Evolutionary conservation across 2,797 vertebrate species (phyloP).

Genomic region (Gallinago solitaria): DNA sequence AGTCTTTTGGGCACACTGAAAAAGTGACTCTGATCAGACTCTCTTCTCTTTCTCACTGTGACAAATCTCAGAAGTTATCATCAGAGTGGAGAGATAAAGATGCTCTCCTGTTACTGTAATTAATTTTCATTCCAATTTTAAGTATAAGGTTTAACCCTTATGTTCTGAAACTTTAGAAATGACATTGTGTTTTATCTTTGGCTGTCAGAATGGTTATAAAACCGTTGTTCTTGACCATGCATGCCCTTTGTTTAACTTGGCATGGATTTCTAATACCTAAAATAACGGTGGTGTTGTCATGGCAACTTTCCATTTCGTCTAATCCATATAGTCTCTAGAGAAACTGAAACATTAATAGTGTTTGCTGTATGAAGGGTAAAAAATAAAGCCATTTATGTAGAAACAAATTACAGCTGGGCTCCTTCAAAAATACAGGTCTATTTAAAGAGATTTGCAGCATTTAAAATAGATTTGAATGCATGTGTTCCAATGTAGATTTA

Average conservation of each 20-base stretch:
- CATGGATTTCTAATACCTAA: constrained; percentile 73
- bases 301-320: constrained; percentile 79
- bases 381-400: constrained; percentile 67
- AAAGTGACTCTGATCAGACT: background rate
- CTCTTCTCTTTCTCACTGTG: background rate
- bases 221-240: constrained; percentile 52
- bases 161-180: constrained; percentile 53
- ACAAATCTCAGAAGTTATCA: background rate
- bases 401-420: constrained; percentile 57
- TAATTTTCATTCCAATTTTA: constrained; percentile 52
- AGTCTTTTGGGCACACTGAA: background rate
- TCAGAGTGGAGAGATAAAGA: background rate
- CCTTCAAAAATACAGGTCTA: constrained; percentile 67
- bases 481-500: constrained; percentile 32
- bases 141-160: background rate
- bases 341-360: constrained; percentile 78
- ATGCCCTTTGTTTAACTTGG: constrained; percentile 72
- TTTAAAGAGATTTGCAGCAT: constrained; percentile 54
- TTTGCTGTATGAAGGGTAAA: constrained; percentile 75
- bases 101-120: background rate
- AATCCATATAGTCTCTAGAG: constrained; percentile 74
- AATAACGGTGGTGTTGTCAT: constrained; percentile 81
- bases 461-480: constrained; percentile 63
- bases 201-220: constrained; percentile 58
- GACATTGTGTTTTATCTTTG: constrained; percentile 46